Conservation (phyloP, 2,113 vertebrate species). For the Rhea americana region DNA sequence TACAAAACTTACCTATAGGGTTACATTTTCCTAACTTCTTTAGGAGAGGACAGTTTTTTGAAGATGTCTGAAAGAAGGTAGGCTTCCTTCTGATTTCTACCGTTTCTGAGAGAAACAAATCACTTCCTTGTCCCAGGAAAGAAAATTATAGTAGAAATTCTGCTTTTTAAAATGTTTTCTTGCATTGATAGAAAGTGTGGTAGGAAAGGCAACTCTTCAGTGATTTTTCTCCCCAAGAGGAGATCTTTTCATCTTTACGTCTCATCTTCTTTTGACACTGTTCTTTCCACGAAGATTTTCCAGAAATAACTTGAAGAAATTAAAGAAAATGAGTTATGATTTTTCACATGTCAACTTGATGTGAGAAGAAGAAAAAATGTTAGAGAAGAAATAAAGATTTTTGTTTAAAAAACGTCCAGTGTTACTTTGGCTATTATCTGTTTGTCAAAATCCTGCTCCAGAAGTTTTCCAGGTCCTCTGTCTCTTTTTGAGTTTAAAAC, state of each 20-base stretch:
- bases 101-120: not conserved
- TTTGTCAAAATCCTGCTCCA: not conserved
- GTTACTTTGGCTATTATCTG: not conserved
- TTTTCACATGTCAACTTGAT: not conserved
- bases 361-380: not conserved
- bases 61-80: not conserved
- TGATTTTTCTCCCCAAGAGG: not conserved
- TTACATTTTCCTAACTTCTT: not conserved
- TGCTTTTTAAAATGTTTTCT: not conserved
- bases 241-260: not conserved
- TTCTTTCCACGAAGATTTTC: not conserved
- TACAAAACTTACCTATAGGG: not conserved
- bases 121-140: not conserved
- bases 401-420: not conserved
- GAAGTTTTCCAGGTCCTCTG: not conserved
- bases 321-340: not conserved
- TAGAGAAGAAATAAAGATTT: not conserved
- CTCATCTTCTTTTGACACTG: not conserved
- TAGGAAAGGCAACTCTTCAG: not conserved
- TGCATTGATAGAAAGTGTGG: not conserved
- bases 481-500: not conserved
- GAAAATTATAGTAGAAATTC: not conserved
- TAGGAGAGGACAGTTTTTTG: not conserved
- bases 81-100: not conserved
- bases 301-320: not conserved